Conservation (phyloP, 2,113 vertebrate genomes). For the Trichomycterus rosablanca region DNA sequence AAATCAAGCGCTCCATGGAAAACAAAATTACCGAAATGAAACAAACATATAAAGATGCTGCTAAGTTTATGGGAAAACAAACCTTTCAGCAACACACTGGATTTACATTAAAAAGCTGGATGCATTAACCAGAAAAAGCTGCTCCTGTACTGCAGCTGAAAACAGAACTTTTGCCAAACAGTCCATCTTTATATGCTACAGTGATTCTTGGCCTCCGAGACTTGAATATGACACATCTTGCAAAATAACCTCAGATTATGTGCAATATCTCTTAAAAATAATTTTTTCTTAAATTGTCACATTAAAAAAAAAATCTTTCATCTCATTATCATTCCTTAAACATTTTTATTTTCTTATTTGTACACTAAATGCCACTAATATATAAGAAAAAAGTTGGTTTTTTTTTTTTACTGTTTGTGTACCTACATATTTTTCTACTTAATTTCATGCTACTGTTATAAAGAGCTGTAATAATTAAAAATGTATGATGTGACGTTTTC, state of each 20-base stretch:
- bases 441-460: slow-evolving; percentile 99
- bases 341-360: slow-evolving; percentile 80
- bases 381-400: slow-evolving; percentile 86
- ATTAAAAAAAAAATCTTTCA: slow-evolving; percentile 6
- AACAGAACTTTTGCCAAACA: too few relatives aligned
- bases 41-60: too few relatives aligned
- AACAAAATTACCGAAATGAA: too few relatives aligned
- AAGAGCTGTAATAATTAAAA: slow-evolving; percentile 59
- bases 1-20: too few relatives aligned
- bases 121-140: too few relatives aligned
- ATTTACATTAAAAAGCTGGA: too few relatives aligned
- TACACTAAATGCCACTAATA: slow-evolving; percentile 93
- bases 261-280: slow-evolving; percentile 97
- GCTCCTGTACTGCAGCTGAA: too few relatives aligned
- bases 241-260: slow-evolving; percentile 99
- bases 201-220: slow-evolving; percentile 96
- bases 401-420: slow-evolving; percentile 99
- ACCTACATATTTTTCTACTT: slow-evolving; percentile 99
- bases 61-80: too few relatives aligned
- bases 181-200: too few relatives aligned
- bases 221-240: slow-evolving; percentile 99
- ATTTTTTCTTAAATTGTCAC: slow-evolving; percentile 59
- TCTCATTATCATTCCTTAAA: slow-evolving; percentile 9
- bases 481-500: slow-evolving; percentile 81
- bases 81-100: too few relatives aligned